These are phyloP conservation scores for Drosophila orena DNA, from an alignment of 1,140 invertebrate genomes.

Conservation along the genomic window DNA sequence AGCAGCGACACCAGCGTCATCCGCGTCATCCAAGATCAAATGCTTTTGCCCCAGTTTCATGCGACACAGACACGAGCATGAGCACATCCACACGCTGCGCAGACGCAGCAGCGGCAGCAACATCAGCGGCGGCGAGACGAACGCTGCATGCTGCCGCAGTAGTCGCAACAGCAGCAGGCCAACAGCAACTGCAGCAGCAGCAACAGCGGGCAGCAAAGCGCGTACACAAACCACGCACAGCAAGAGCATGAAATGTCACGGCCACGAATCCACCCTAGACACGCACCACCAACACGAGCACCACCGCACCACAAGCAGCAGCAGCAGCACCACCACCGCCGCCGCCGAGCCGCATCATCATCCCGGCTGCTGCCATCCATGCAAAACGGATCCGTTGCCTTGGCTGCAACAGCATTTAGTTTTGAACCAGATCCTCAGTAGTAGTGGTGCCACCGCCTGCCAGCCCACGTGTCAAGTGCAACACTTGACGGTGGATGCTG, in stretches of 20 bases:
- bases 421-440: conserved; percentile 77
- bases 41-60: conserved; percentile 78
- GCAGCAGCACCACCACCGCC: conserved; percentile 7
- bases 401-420: conserved; percentile 84
- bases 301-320: conserved; percentile 24
- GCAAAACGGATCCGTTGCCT: conserved; percentile 81
- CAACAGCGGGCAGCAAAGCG: conserved; percentile 33
- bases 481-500: conserved; percentile 78
- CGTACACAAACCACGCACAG: conserved; percentile 69
- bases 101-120: conserved; percentile 44
- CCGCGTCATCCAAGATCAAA: conserved; percentile 40
- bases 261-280: conserved; percentile 61
- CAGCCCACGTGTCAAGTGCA: conserved; percentile 70
- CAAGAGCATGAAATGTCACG: conserved; percentile 65
- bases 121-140: conserved; percentile 27
- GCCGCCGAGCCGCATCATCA: conserved; percentile 22
- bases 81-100: conserved; percentile 38
- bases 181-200: conserved; percentile 22
- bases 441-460: conserved; percentile 59
- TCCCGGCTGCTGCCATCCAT: conserved; percentile 53
- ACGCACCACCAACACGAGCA: conserved; percentile 52
- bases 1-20: conserved; percentile 27
- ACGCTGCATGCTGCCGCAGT: conserved; percentile 43
- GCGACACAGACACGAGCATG: conserved; percentile 65
- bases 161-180: conserved; percentile 30